Evolutionary conservation across 1,140 invertebrate species (phyloP).

Genomic region (Batillaria attramentaria): DNA sequence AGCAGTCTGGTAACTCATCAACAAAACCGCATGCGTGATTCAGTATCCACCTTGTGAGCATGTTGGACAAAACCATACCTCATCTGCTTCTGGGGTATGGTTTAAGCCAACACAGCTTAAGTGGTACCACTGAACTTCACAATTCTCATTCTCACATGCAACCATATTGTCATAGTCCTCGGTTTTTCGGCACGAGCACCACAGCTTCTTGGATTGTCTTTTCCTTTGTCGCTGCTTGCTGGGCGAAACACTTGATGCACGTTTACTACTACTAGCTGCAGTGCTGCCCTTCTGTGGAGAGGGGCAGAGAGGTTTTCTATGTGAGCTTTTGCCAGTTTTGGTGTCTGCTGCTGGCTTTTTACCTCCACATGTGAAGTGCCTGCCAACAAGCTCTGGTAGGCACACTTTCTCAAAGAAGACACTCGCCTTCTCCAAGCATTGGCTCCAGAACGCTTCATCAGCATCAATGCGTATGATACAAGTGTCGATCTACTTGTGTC

Average conservation of each 20-base stretch:
- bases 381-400: slow-evolving; percentile 37
- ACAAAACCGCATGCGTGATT: background rate
- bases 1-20: too few species aligned
- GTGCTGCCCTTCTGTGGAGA: background rate
- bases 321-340: too few species aligned
- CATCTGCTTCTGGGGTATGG: background rate
- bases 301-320: background rate
- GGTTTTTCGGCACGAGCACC: background rate
- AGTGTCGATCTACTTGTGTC: slow-evolving; percentile 29
- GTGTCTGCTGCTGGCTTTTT: background rate
- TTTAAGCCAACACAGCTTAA: slow-evolving; percentile 31
- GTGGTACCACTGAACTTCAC: slow-evolving; percentile 34
- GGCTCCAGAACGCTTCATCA: background rate
- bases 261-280: background rate
- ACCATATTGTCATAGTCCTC: slow-evolving; percentile 30
- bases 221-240: too few species aligned
- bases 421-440: slow-evolving; percentile 16
- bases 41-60: background rate
- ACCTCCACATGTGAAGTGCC: slow-evolving; percentile 7
- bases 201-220: background rate
- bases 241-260: too few species aligned
- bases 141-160: slow-evolving; percentile 35
- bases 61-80: background rate
- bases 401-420: slow-evolving; percentile 25
- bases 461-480: slow-evolving; percentile 17